Conservation (phyloP, 37 sponge, comb jelly and placozoan species). For the Cliona cf. orientalis region DNA sequence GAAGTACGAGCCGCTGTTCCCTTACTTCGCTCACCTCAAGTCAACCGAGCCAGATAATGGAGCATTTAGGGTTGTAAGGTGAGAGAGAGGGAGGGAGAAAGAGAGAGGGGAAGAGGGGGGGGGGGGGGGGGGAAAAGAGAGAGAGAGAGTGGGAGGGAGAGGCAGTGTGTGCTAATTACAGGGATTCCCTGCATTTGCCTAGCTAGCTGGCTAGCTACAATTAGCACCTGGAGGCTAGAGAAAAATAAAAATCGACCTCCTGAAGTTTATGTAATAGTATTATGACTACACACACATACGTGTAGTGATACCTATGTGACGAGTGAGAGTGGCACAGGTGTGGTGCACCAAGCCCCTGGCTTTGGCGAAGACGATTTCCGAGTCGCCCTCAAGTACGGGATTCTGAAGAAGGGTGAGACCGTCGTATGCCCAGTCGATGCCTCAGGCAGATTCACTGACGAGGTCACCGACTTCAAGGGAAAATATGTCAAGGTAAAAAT, state of each 20-base stretch:
- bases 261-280: no score
- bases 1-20: constrained; percentile 90
- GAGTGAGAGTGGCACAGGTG: constrained; percentile 92
- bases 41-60: constrained; percentile 38
- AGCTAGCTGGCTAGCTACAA: no score
- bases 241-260: no score
- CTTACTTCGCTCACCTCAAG: constrained; percentile 75
- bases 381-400: constrained; percentile 67
- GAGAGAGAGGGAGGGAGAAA: no score
- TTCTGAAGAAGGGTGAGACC: constrained; percentile 85
- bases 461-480: constrained; percentile 89
- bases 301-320: constrained; percentile 92
- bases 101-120: no score
- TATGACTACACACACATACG: neutral
- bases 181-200: no score
- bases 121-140: no score
- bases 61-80: constrained; percentile 73
- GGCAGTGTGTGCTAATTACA: no score
- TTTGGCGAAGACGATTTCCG: constrained; percentile 96
- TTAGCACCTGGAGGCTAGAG: no score
- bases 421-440: constrained; percentile 96
- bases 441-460: constrained; percentile 82
- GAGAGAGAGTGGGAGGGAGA: no score
- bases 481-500: constrained; percentile 90
- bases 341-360: constrained; percentile 98